Percentiles rank a stretch among this genome's conserved stretches.
Evolutionary conservation across 2,113 vertebrate species (phyloP).

Genomic region (Rattus rattus): DNA sequence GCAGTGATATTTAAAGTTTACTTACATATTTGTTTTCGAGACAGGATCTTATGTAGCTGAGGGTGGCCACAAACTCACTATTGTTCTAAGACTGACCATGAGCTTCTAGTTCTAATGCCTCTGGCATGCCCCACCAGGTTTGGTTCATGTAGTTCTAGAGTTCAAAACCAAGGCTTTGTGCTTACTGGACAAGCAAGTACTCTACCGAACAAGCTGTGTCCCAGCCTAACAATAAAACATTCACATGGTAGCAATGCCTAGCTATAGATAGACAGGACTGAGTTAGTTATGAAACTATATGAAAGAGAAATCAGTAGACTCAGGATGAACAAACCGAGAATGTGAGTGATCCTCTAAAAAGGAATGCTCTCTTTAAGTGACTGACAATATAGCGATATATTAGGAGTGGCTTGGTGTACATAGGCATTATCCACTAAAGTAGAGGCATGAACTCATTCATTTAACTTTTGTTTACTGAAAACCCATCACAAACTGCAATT

Average conservation of each 20-base stretch:
- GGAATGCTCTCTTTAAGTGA: background rate
- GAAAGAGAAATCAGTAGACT: background rate
- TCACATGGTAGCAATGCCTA: background rate
- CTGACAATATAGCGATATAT: background rate
- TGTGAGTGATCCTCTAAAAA: background rate
- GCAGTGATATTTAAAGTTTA: slow-evolving; percentile 1
- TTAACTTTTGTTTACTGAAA: background rate
- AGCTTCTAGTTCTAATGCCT: background rate
- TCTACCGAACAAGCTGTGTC: background rate
- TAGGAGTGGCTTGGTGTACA: background rate
- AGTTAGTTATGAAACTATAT: background rate
- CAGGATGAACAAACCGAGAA: background rate
- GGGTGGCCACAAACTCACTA: background rate
- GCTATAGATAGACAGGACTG: background rate
- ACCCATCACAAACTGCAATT: background rate
- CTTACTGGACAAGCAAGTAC: background rate
- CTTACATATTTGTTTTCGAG: background rate
- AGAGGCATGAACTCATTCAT: background rate
- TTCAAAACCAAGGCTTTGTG: background rate
- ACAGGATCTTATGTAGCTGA: background rate
- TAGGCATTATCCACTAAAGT: background rate
- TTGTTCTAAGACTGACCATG: background rate
- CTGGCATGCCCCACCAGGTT: background rate
- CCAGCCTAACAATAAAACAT: background rate
- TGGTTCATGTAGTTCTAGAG: background rate